Evolutionary conservation across 2,797 vertebrate genomes (phyloP).

Genomic region (Muscicapa striata): DNA sequence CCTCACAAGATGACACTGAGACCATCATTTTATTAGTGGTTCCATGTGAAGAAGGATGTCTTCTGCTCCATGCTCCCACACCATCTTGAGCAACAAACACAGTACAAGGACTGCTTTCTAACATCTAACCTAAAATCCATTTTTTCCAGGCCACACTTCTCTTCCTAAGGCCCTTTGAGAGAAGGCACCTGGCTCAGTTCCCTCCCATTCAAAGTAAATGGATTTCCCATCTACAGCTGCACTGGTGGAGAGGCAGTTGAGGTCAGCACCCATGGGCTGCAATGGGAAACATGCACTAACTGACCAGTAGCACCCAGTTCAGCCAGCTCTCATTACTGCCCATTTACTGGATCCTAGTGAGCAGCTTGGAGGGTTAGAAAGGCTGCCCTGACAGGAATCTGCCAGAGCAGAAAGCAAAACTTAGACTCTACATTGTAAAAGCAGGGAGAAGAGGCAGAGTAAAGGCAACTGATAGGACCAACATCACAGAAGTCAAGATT

Average conservation of each 20-base stretch:
- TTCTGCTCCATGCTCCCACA: neutral
- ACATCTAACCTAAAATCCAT: fast-evolving
- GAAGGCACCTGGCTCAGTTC: neutral
- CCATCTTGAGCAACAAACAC: neutral
- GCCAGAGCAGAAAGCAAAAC: neutral
- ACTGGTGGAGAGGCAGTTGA: fast-evolving
- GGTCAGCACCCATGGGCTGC: fast-evolving
- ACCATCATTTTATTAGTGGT: neutral
- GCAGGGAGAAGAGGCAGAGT: neutral
- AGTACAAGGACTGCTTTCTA: neutral
- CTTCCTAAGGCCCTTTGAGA: neutral
- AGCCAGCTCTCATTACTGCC: neutral
- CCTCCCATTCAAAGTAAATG: neutral
- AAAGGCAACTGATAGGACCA: neutral
- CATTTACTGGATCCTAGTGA: neutral
- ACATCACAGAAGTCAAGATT: neutral
- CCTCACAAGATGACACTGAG: neutral
- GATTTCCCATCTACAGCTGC: neutral
- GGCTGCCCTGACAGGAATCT: neutral
- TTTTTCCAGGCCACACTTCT: neutral
- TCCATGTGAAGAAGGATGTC: neutral
- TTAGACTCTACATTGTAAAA: neutral
- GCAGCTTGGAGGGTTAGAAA: neutral
- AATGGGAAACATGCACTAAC: neutral
- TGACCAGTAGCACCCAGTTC: neutral